A percentile compares a stretch with the other conserved stretches of the same genome.
These are phyloP conservation scores for Volucella zonaria DNA, from an alignment of 2,888 invertebrate genomes.

Conservation along the genomic window DNA sequence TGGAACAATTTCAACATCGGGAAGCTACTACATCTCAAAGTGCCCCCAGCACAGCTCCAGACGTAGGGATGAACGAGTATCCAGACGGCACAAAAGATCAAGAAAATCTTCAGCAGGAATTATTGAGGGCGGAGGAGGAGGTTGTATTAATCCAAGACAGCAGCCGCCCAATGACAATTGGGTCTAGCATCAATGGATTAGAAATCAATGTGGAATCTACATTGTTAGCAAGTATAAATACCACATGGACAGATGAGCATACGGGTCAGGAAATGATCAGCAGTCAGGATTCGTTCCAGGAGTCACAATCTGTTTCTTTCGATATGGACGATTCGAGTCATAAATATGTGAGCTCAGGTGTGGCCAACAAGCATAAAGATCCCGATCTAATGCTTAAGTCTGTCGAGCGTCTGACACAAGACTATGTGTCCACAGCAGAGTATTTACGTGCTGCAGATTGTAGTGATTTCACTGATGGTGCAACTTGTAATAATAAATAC, in stretches of 20 bases:
- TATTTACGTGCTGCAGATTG: conserved; percentile 83
- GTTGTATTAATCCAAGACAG: conserved; percentile 56
- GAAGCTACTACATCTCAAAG: conserved; percentile 81
- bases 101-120: conserved; percentile 61
- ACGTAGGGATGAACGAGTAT: conserved; percentile 81
- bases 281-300: conserved; percentile 66
- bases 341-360: conserved; percentile 34
- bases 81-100: conserved; percentile 74
- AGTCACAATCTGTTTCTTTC: conserved; percentile 76
- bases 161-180: conserved; percentile 75
- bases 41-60: conserved; percentile 83
- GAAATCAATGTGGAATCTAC: conserved; percentile 51
- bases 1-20: conserved; percentile 82
- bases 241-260: conserved; percentile 66
- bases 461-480: conserved; percentile 65
- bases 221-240: conserved; percentile 63
- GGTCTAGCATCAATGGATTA: conserved; percentile 70
- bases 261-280: conserved; percentile 60
- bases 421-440: conserved; percentile 86
- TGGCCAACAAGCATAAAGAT: conserved; percentile 84
- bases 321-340: conserved; percentile 83
- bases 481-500: conserved; percentile 40
- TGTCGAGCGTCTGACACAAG: conserved; percentile 86
- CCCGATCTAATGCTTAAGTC: conserved; percentile 88
- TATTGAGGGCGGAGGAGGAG: conserved; percentile 58